Percentiles rank a stretch among this genome's conserved stretches.
phyloP scores from a whole-genome alignment of 2,113 vertebrate species.

The Holacanthus passer region DNA sequence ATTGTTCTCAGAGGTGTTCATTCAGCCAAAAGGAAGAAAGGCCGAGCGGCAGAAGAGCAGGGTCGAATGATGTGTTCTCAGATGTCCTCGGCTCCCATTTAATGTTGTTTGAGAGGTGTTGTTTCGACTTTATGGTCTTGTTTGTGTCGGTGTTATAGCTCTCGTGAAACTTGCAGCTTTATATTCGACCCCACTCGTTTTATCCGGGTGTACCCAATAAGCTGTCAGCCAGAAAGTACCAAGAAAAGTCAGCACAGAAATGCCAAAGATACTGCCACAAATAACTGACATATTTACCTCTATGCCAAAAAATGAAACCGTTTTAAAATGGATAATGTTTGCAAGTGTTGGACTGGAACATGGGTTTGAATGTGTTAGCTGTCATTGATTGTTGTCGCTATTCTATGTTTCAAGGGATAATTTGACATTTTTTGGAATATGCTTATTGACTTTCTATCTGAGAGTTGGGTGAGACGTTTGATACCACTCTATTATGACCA shows the following conservation, averaged over 20 bases:
- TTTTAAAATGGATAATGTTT: too few species aligned
- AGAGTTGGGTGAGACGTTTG: too few species aligned
- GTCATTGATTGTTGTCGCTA: neutral
- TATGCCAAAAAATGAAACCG: neutral
- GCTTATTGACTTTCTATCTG: too few species aligned
- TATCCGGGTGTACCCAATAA: neutral
- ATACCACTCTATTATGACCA: neutral
- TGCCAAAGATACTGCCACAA: neutral
- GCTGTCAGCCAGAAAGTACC: too few species aligned
- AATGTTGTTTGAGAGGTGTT: neutral
- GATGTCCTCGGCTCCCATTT: too few species aligned
- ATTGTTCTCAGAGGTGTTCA: neutral
- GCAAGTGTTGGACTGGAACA: neutral
- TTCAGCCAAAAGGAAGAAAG: neutral
- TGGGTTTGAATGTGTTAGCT: too few species aligned
- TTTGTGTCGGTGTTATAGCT: neutral
- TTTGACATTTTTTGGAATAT: neutral
- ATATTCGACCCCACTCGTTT: too few species aligned
- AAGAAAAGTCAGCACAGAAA: too few species aligned
- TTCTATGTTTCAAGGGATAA: neutral
- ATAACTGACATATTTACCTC: neutral
- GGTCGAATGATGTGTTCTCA: neutral
- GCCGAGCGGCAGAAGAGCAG: neutral
- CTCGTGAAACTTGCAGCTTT: too few species aligned
- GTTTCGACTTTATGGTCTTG: neutral